A percentile compares a stretch with the other conserved stretches of the same genome.
These are phyloP conservation scores for Balaeniceps rex DNA, from an alignment of 2,113 vertebrate genomes.

Conservation along the genomic window DNA sequence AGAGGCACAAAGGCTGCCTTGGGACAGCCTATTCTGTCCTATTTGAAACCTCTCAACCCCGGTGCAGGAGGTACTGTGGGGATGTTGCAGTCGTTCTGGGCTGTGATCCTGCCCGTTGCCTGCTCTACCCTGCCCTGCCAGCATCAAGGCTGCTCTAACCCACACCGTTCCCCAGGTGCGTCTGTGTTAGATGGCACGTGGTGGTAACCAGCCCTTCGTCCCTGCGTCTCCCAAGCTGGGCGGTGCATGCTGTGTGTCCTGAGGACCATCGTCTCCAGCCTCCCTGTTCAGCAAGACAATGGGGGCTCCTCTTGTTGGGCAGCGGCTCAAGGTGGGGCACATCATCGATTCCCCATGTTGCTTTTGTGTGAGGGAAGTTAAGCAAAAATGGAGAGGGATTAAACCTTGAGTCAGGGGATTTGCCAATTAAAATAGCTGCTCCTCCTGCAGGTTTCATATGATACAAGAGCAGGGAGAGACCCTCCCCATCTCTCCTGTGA, in stretches of 20 bases:
- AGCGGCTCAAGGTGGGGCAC: background rate
- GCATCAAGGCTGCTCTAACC: background rate
- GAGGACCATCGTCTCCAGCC: background rate
- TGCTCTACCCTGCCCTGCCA: background rate
- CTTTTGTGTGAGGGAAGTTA: background rate
- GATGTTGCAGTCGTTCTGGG: background rate
- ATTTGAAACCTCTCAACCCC: background rate
- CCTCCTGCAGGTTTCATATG: constrained; percentile 40
- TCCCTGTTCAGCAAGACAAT: rapidly evolving
- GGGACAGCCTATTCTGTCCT: background rate
- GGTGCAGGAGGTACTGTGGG: background rate
- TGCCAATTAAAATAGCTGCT: constrained; percentile 37
- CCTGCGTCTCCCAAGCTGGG: background rate
- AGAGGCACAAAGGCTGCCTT: background rate
- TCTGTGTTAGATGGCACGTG: background rate
- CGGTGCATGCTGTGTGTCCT: background rate
- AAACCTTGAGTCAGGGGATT: constrained; percentile 15
- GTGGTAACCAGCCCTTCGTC: background rate
- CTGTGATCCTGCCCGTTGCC: background rate
- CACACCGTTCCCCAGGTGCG: background rate
- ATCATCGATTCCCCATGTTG: background rate
- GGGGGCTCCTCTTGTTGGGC: background rate
- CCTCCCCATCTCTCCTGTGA: background rate
- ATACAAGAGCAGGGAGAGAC: constrained; percentile 3
- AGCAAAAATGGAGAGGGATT: constrained; percentile 3